Conservation (phyloP, 92 coral and sea anemone species). For the Epizoanthus stellaris region DNA sequence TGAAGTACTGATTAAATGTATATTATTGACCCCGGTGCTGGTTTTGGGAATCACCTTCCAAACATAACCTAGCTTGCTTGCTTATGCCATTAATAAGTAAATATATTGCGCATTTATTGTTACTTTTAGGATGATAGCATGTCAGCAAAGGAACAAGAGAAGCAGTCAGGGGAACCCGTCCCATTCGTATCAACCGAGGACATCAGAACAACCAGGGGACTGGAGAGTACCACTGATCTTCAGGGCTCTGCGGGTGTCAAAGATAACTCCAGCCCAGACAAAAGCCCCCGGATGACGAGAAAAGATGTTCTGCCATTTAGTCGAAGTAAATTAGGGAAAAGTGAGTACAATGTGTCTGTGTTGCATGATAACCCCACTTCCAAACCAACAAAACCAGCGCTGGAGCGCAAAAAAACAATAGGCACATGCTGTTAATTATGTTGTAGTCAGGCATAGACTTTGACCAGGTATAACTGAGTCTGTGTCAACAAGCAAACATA, state of each 20-base stretch:
- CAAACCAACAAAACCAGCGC: no score
- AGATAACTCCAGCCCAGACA: neutral
- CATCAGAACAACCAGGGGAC: neutral
- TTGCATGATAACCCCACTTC: no score
- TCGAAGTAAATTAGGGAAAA: constrained; percentile 25
- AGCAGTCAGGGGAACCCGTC: neutral
- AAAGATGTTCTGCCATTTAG: neutral
- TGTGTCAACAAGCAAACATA: no score
- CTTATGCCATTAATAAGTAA: neutral
- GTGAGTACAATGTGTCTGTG: constrained; percentile 1
- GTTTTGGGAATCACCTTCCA: neutral
- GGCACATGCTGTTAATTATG: no score
- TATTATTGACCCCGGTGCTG: neutral
- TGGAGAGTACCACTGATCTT: neutral
- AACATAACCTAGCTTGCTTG: no score
- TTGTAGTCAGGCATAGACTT: no score
- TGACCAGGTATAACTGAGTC: no score
- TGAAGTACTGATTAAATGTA: neutral
- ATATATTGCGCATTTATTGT: neutral
- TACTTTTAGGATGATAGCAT: neutral
- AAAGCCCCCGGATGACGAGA: constrained; percentile 8
- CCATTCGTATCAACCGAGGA: neutral
- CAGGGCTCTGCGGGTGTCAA: neutral
- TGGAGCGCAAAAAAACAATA: no score
- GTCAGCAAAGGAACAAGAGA: neutral